These are phyloP conservation scores for Enteromius fasciolatus DNA, from an alignment of 2,797 vertebrate species.

Conservation along the genomic window DNA sequence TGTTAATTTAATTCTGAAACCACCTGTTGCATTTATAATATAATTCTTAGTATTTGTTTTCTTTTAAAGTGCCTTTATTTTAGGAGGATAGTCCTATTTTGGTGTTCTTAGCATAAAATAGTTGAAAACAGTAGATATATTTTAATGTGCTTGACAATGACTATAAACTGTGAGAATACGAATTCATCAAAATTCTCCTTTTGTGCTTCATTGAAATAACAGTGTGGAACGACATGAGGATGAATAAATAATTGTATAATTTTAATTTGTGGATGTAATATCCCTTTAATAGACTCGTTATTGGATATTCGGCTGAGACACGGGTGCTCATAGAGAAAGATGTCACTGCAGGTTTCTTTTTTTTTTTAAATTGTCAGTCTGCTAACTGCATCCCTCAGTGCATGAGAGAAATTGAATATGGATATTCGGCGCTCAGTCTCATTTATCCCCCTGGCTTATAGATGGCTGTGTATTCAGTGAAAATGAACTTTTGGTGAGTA, in stretches of 20 bases:
- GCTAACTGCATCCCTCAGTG: conserved; percentile 74
- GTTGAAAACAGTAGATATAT: neutral
- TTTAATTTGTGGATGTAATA: neutral
- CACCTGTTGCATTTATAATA: too few species aligned
- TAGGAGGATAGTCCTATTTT: neutral
- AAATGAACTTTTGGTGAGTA: conserved; percentile 52
- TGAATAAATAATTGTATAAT: neutral
- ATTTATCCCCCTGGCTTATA: conserved; percentile 52
- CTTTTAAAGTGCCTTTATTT: neutral
- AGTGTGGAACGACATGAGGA: neutral
- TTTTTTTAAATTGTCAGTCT: conserved; percentile 70
- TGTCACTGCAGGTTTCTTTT: conserved; percentile 67
- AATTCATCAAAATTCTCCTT: neutral
- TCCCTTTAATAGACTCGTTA: conserved; percentile 16
- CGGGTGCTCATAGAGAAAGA: conserved; percentile 73
- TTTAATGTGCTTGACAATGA: neutral
- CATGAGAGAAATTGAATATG: conserved; percentile 59
- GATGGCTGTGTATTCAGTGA: conserved; percentile 46
- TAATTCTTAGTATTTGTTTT: too few species aligned
- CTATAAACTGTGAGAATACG: neutral
- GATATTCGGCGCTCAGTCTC: conserved; percentile 54
- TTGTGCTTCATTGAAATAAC: neutral
- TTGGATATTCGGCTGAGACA: conserved; percentile 44
- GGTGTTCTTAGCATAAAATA: neutral
- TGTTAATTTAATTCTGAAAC: too few species aligned